A percentile compares a stretch with the other conserved stretches of the same genome.
Evolutionary conservation across 2,888 invertebrate species (phyloP).

Genomic region (Eupithecia subfuscata): DNA sequence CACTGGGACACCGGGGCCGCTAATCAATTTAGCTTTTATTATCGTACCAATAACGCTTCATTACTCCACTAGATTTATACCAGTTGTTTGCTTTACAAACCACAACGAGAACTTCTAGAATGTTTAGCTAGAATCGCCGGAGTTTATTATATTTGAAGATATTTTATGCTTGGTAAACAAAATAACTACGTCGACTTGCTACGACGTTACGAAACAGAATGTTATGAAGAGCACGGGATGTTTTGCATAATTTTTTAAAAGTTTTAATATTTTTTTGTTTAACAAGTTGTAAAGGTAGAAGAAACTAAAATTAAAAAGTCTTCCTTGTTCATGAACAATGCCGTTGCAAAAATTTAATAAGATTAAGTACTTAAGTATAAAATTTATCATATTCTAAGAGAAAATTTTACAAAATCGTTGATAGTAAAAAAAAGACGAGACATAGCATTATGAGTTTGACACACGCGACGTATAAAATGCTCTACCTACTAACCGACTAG

Average conservation of each 20-base stretch:
- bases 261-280: too few relatives aligned
- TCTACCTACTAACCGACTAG: slow-evolving; percentile 40
- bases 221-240: not conserved
- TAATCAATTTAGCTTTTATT: slow-evolving; percentile 84
- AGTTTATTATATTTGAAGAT: slow-evolving; percentile 2
- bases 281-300: not conserved
- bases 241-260: too few relatives aligned
- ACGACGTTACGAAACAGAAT: not conserved
- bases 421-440: not conserved
- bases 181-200: not conserved
- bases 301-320: not conserved
- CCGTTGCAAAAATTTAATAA: not conserved
- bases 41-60: slow-evolving; percentile 80
- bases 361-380: not conserved
- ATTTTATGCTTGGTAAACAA: not conserved
- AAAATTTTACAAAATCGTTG: not conserved
- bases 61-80: slow-evolving; percentile 74
- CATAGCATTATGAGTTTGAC: slow-evolving; percentile 46
- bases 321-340: not conserved
- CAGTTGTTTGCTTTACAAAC: slow-evolving; percentile 67
- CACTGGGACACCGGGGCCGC: slow-evolving; percentile 60
- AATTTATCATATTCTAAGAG: not conserved
- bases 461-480: slow-evolving; percentile 50
- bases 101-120: slow-evolving; percentile 44
- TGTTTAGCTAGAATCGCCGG: slow-evolving; percentile 40